These are phyloP conservation scores for Meta bourneti DNA, from an alignment of 2,888 invertebrate genomes.

Conservation along the genomic window DNA sequence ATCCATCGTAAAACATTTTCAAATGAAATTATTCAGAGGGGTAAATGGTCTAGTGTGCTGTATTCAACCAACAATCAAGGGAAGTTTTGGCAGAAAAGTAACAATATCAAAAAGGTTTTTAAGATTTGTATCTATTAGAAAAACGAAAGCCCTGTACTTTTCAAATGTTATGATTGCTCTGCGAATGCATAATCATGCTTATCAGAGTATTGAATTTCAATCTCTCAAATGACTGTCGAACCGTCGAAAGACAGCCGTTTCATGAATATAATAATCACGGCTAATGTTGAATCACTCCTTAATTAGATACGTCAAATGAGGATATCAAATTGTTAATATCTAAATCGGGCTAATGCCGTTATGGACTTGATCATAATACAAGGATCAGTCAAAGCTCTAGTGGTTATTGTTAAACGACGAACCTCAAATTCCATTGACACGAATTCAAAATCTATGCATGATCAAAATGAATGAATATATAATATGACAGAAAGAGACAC, in stretches of 20 bases:
- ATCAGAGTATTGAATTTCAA: too few relatives aligned
- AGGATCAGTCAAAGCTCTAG: not conserved
- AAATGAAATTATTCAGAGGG: too few relatives aligned
- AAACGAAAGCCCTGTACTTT: too few relatives aligned
- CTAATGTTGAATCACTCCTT: constrained; percentile 15
- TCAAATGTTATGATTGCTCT: too few relatives aligned
- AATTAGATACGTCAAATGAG: constrained; percentile 41
- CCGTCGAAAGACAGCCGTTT: not conserved
- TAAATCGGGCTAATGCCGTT: constrained; percentile 1
- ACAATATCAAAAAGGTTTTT: too few relatives aligned
- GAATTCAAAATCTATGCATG: not conserved
- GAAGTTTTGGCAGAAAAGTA: too few relatives aligned
- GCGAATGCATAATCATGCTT: too few relatives aligned
- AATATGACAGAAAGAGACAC: too few relatives aligned
- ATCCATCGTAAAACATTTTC: too few relatives aligned
- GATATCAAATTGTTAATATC: constrained; percentile 44
- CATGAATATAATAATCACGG: constrained; percentile 21
- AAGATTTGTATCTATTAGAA: too few relatives aligned
- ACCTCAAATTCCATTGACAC: not conserved
- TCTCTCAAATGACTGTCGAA: not conserved
- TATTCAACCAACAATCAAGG: too few relatives aligned
- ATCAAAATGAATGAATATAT: not conserved
- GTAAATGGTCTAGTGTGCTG: too few relatives aligned
- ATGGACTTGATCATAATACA: constrained; percentile 22
- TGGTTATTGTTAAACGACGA: not conserved